These are phyloP conservation scores for Percopsis transmontana DNA, from an alignment of 2,113 vertebrate genomes.

Conservation along the genomic window DNA sequence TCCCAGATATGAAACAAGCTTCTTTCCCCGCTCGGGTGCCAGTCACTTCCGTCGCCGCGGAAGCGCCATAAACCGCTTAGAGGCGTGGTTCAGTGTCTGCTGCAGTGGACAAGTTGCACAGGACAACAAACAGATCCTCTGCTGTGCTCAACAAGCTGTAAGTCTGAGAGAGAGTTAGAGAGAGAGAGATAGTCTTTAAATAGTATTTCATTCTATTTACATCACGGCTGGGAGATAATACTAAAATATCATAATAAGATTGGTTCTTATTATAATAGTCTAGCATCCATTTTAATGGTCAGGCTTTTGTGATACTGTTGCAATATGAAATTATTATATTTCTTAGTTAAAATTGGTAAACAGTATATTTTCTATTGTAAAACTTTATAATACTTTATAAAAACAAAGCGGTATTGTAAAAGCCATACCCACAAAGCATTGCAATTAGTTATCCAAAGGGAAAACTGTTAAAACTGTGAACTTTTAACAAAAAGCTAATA, in stretches of 20 bases:
- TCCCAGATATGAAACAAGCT: constrained; percentile 62
- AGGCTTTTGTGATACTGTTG: no score
- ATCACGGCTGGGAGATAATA: not conserved
- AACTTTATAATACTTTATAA: no score
- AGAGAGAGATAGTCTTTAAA: not conserved
- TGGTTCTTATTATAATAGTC: no score
- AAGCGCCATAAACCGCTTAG: constrained; percentile 72
- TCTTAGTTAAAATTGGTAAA: no score
- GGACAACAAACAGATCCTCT: constrained; percentile 52
- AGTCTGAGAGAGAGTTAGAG: constrained; percentile 40
- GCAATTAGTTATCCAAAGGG: no score
- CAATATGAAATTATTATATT: no score
- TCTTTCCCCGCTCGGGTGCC: constrained; percentile 66
- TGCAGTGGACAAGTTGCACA: constrained; percentile 24
- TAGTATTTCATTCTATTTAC: no score
- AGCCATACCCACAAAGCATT: no score
- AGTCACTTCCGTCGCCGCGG: constrained; percentile 78
- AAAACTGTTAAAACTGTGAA: no score
- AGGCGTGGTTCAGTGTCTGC: constrained; percentile 70
- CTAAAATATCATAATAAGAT: not conserved
- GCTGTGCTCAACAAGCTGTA: constrained; percentile 77
- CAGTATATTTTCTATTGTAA: no score
- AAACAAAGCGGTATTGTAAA: no score
- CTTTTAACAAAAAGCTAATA: not conserved
- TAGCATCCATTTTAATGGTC: no score